phyloP scores from a whole-genome alignment of 1,140 invertebrate genomes.

The Ips typographus region DNA sequence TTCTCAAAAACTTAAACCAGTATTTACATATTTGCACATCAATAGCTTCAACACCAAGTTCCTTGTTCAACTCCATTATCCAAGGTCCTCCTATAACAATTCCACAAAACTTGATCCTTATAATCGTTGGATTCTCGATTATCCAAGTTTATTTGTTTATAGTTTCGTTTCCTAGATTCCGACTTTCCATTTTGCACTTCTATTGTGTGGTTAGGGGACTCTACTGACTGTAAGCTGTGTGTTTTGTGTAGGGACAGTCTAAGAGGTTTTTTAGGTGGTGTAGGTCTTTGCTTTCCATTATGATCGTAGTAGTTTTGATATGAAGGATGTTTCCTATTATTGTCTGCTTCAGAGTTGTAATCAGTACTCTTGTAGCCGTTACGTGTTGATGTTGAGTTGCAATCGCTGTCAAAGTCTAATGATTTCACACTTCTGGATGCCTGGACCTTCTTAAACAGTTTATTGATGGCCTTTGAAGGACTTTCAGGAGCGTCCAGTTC shows the following conservation, averaged over 20 bases:
- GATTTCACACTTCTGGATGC: constrained; percentile 65
- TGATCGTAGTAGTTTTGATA: constrained; percentile 34
- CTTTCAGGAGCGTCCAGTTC: constrained; percentile 40
- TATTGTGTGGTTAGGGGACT: constrained; percentile 51
- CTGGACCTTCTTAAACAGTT: constrained; percentile 48
- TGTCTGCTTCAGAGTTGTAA: constrained; percentile 60
- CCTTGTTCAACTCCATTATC: constrained; percentile 41
- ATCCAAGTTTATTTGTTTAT: constrained; percentile 54
- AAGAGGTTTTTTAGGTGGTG: constrained; percentile 81
- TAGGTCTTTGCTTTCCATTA: constrained; percentile 58
- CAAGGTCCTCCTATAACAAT: constrained; percentile 35
- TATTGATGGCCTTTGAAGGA: constrained; percentile 33
- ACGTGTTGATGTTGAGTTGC: constrained; percentile 53
- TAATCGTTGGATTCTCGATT: constrained; percentile 31
- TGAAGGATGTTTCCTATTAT: constrained; percentile 55
- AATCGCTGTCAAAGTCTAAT: constrained; percentile 67
- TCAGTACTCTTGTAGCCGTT: constrained; percentile 50
- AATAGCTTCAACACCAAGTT: constrained; percentile 39
- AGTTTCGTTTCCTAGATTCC: constrained; percentile 55
- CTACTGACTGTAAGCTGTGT: constrained; percentile 76
- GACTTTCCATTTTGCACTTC: constrained; percentile 45
- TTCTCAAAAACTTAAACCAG: background rate
- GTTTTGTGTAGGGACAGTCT: constrained; percentile 79
- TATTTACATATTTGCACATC: background rate
- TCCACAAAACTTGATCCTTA: constrained; percentile 38